A percentile compares a stretch with the other conserved stretches of the same genome.
Conservation (phyloP, 2,113 vertebrate species). For the Colaptes auratus region DNA sequence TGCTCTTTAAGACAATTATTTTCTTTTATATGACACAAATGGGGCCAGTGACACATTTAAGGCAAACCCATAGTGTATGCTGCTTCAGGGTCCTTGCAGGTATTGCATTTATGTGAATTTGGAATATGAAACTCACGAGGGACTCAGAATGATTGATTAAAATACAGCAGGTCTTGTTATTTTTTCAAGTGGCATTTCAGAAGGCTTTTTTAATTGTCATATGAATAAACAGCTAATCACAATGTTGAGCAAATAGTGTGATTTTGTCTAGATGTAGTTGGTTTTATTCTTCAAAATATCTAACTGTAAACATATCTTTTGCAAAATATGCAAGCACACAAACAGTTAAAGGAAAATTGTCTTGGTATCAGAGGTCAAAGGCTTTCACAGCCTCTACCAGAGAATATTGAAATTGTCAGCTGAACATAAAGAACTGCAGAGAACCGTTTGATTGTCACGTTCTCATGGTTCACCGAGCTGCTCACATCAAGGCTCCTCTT, state of each 20-base stretch:
- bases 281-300: background rate
- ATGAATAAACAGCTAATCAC: background rate
- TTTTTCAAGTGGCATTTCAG: background rate
- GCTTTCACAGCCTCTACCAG: background rate
- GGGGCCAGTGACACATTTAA: background rate
- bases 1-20: background rate
- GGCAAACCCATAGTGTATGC: background rate
- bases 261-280: background rate
- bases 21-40: background rate
- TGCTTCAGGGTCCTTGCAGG: background rate
- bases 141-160: background rate
- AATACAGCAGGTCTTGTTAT: background rate
- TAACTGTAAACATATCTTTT: background rate
- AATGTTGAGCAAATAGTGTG: background rate
- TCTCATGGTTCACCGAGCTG: accelerated
- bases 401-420: background rate
- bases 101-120: background rate
- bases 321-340: background rate
- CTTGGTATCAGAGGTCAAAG: background rate
- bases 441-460: accelerated
- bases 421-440: background rate
- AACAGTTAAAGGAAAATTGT: background rate
- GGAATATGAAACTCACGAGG: background rate
- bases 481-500: background rate
- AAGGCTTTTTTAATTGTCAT: background rate